Evolutionary conservation across 2,113 vertebrate species (phyloP).

Genomic region (Abramis brama): DNA sequence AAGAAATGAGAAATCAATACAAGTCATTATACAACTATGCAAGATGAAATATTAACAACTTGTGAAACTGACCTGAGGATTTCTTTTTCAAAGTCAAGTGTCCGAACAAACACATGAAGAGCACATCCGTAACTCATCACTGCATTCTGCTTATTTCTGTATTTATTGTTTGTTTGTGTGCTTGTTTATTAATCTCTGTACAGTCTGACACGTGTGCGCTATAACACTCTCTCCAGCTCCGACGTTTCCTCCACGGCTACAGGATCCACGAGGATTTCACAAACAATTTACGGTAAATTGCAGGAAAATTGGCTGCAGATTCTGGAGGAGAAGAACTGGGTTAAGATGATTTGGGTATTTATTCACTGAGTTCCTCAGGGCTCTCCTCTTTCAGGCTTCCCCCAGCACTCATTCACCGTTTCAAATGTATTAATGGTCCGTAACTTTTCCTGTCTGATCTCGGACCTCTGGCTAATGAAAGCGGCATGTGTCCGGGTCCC

Average conservation of each 20-base stretch:
- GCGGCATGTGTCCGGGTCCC: conserved; percentile 74
- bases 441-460: conserved; percentile 81
- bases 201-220: conserved; percentile 1
- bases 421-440: conserved; percentile 84
- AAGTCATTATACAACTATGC: conserved; percentile 68
- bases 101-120: conserved; percentile 53
- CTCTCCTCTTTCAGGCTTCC: conserved; percentile 79
- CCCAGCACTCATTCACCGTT: conserved; percentile 74
- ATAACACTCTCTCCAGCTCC: conserved; percentile 1
- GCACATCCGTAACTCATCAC: not conserved
- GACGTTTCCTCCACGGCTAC: conserved; percentile 59
- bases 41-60: conserved; percentile 79
- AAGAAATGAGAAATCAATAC: conserved; percentile 80
- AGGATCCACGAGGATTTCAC: conserved; percentile 77
- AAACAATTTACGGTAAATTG: conserved; percentile 83
- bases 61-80: conserved; percentile 72
- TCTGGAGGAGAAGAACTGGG: conserved; percentile 56
- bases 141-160: not conserved
- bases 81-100: conserved; percentile 53
- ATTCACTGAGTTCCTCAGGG: conserved; percentile 72
- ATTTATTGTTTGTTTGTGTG: not conserved
- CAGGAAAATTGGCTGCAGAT: conserved; percentile 82
- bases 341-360: conserved; percentile 77
- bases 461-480: conserved; percentile 82
- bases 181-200: not conserved